Evolutionary conservation across 1,140 invertebrate species (phyloP), one percentile per base, ranked within the genome.

Genomic region (Catajapyx aquilonaris): DNA sequence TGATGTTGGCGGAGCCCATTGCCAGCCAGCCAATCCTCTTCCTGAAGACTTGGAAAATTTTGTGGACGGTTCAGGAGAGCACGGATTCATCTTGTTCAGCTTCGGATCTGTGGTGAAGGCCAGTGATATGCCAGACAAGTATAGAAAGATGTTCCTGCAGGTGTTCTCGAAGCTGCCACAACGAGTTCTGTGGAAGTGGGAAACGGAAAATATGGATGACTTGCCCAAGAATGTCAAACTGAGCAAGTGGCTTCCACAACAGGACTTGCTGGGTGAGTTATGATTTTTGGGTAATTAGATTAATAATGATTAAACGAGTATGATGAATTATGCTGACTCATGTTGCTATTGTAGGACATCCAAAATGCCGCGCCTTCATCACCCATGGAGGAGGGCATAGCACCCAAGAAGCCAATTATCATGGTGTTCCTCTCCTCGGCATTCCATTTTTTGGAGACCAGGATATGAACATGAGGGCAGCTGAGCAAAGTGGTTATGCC

Each of bases 311-410:
- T n/a, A n/a, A n/a, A n/a, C n/a, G n/a, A n/a, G n/a, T n/a, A n/a
- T n/a, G n/a, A n/a, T n/a, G n/a, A n/a, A n/a, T n/a, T n/a, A n/a
- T n/a, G n/a, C n/a, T n/a, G n/a, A n/a, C n/a, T n/a, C n/a, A n/a
- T n/a, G n/a, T n/a, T n/a, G n/a, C n/a, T n/a, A n/a, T n/a, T n/a
- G n/a, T n/a, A n/a, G n/a, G n/a, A n/a, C n/a, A n/a, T n/a, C n/a
- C n/a, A n/a, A n/a, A n/a, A n/a, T n/a, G n/a, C n/a, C n/a, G n/a
- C n/a, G n/a, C n/a, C 5, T 60, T 60, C 36, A 47, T 61, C 9
- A 50, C 52, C 16, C 59, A 61, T 37, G 56, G 56, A 35, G 59
- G 59, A 5, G 46, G 51, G 17, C 52, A 55, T 17, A 54, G 58
- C 19, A 40, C 50, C 11, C 46, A 40, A 20, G 59, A 61, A 42